Base-by-base conservation (phyloP, 2,797 vertebrate species). In the Simalia tracyae region DNA sequence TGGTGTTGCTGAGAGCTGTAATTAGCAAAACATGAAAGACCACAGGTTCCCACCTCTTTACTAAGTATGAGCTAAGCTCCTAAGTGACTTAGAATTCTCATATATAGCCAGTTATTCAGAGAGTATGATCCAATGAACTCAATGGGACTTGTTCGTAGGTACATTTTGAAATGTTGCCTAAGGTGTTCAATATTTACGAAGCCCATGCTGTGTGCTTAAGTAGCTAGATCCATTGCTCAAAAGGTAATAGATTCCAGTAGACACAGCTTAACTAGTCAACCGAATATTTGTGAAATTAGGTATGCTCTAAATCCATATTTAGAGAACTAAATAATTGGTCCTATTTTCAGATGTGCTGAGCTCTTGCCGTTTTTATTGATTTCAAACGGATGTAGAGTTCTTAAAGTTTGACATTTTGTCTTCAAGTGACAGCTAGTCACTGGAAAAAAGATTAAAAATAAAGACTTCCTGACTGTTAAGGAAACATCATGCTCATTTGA, bases 371-470 rank as follows among this genome's bases (percentile, higher is more conserved):
- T 95, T 81, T 84, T 24, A 90, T 93, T 94, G 50, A 26, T 87
- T 95, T 54, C 24, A 85, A 87, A 64, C 6, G 31, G 84, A 57
- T 63, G 81, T 86, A 57, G 66, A 46, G 46, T 89, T 91, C 59
- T 89, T 76, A 46, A 93, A 91, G 64, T 89, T 91, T 89, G 87
- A 91, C 90, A 66, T 91, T 91, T 89, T 87, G 66, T 88, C 76
- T 93, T 89, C 91, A 93, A 60, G 54, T 91, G 76, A 86, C 50
- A 91, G 76, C 86, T 68, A 91, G 86, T 88, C 86, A 88, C 28
- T 93, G 86, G 85, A 90, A 93, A 88, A 93, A 88, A 92, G 92
- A 93, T 93, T 93, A 86, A 86, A 93, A 93, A 89, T 89, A 91
- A 93, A 91, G 81, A 93, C 84, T 91, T 93, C 86, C 90, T 61